These are phyloP conservation scores for Neogobius melanostomus DNA, from an alignment of 2,113 vertebrate genomes.

Conservation along the genomic window DNA sequence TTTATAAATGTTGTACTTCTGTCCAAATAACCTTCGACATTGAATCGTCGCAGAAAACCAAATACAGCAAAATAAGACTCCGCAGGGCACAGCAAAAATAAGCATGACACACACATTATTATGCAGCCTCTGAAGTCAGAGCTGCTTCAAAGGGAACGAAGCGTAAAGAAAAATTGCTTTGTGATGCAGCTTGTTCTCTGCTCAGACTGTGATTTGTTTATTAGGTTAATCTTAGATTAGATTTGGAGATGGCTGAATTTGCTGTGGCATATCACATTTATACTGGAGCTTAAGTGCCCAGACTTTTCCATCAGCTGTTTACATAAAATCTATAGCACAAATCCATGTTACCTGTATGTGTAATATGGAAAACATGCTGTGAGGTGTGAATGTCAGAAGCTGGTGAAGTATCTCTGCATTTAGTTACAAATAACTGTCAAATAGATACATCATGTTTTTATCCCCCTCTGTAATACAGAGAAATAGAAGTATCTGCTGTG, in stretches of 20 bases:
- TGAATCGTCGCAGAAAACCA: slow-evolving; percentile 41
- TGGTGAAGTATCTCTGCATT: too few species aligned
- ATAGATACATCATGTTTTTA: too few species aligned
- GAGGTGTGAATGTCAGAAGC: not conserved
- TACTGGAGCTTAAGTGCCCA: slow-evolving; percentile 17
- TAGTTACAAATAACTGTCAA: too few species aligned
- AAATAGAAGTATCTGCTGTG: slow-evolving; percentile 25
- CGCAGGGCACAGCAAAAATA: slow-evolving; percentile 36
- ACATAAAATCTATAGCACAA: slow-evolving; percentile 24
- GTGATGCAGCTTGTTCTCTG: slow-evolving; percentile 50
- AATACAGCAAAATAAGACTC: slow-evolving; percentile 52
- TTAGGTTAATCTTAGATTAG: slow-evolving; percentile 68
- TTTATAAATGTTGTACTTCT: slow-evolving; percentile 34
- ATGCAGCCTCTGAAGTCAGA: slow-evolving; percentile 57
- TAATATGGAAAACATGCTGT: slow-evolving; percentile 11
- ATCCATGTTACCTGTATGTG: slow-evolving; percentile 11
- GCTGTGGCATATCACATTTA: slow-evolving; percentile 49
- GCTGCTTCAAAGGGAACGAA: slow-evolving; percentile 47
- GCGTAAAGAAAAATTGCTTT: slow-evolving; percentile 54
- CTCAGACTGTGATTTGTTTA: slow-evolving; percentile 60
- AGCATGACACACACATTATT: slow-evolving; percentile 50
- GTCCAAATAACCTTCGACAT: slow-evolving; percentile 44
- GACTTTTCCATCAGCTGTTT: slow-evolving; percentile 42
- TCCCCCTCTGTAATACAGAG: not conserved
- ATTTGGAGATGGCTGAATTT: slow-evolving; percentile 57